Base-by-base conservation (phyloP, 2,888 invertebrate genomes). In the Epistrophe grossulariae region DNA sequence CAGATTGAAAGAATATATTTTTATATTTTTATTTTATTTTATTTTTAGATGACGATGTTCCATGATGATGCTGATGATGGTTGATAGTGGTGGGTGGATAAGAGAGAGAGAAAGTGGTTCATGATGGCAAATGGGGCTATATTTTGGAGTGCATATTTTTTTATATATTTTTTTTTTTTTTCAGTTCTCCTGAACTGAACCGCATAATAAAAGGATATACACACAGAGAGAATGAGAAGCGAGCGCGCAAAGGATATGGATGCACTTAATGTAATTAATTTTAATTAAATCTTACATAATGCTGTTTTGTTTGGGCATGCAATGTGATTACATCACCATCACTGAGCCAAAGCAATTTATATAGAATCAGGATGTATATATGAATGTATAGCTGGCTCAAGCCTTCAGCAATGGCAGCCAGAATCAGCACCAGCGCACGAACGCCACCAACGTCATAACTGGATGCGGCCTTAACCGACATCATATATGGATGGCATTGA, bases 221-320 rank as follows among this genome's bases (percentile, higher is more conserved):
- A 50, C 15, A 76, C 11, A 64, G 28, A 70, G 31, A 43, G 60
- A 79, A 55, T 15, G 62, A 50, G 40, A 55, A 31, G 24, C 24
- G 15, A 62, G 57, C 76, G 64, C 78, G 17, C 55, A 73, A 77
- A 79, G 83, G 82, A 84, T 83, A 77, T 88, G 84, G 84, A 84
- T 88, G 88, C 88, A 88, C 88, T 88, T 88, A 88, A 88, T 80
- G 88, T 88, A 88, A 88, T 88, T 88, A 88, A 88, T 84, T 88
- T 88, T 88, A 88, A 88, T 88, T 88, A 88, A 88, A 88, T 88
- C 88, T 88, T 88, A 88, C 88, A 88, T 88, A 88, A 88, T 84
- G 84, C 84, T 87, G 87, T 87, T 82, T 87, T 83, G 87, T 87
- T 87, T 87, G 87, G 83, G 83, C 83, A 76, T 79, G 87, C 72